Evolutionary conservation across 2,113 vertebrate genomes (phyloP).

Genomic region (human (Homo sapiens)): GRCh38 chr7:69625001-69625500

Average conservation of each 20-base stretch:
- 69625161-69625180: background rate
- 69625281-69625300: background rate
- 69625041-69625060: background rate
- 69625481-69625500: background rate
- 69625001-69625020: background rate
- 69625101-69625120: background rate
- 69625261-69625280: background rate
- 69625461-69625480: background rate
- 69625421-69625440: background rate
- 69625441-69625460: background rate
- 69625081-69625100: background rate
- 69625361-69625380: background rate
- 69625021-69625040: background rate
- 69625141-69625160: conserved; percentile 38
- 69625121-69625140: conserved; percentile 3
- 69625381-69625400: background rate
- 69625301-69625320: background rate
- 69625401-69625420: background rate
- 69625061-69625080: background rate
- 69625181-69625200: background rate
- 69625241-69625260: background rate
- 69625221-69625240: background rate
- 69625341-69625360: background rate
- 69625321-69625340: conserved; percentile 15
- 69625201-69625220: background rate